Conservation (phyloP, 2,797 vertebrate genomes). For the Pseudochaenichthys georgianus region DNA sequence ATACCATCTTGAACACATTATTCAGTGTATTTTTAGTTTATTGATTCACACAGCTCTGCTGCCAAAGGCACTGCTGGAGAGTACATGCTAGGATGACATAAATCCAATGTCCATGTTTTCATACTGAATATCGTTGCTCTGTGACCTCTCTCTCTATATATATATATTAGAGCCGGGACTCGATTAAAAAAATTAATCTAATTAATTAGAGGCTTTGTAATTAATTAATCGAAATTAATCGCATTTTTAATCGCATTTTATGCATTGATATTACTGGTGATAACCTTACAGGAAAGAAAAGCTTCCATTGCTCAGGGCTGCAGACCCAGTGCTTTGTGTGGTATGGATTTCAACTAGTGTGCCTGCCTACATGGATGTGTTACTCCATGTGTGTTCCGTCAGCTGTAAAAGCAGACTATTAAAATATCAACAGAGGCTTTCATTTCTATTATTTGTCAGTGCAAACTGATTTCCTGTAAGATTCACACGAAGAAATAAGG, state of each 20-base stretch:
- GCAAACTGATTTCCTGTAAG: constrained; percentile 9
- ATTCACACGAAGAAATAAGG: background rate
- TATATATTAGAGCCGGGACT: no score
- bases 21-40: constrained; percentile 79
- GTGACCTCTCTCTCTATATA: constrained; percentile 47
- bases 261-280: constrained; percentile 45
- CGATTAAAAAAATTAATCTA: no score
- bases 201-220: no score
- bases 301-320: constrained; percentile 34
- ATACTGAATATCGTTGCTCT: constrained; percentile 41
- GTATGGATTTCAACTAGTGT: constrained; percentile 37
- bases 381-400: constrained; percentile 32
- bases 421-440: constrained; percentile 1
- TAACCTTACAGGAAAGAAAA: constrained; percentile 46
- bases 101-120: constrained; percentile 71
- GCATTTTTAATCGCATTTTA: no score
- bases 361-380: constrained; percentile 29
- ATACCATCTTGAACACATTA: constrained; percentile 49
- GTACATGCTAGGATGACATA: constrained; percentile 68
- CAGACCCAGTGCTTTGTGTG: constrained; percentile 9
- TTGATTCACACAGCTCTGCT: constrained; percentile 75
- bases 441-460: constrained; percentile 15
- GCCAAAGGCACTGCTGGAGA: constrained; percentile 53
- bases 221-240: no score
- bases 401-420: constrained; percentile 25